Evolutionary conservation across 2,888 invertebrate species (phyloP), one percentile per base, ranked within the genome.

Genomic region (Nasonovia ribisnigri): DNA sequence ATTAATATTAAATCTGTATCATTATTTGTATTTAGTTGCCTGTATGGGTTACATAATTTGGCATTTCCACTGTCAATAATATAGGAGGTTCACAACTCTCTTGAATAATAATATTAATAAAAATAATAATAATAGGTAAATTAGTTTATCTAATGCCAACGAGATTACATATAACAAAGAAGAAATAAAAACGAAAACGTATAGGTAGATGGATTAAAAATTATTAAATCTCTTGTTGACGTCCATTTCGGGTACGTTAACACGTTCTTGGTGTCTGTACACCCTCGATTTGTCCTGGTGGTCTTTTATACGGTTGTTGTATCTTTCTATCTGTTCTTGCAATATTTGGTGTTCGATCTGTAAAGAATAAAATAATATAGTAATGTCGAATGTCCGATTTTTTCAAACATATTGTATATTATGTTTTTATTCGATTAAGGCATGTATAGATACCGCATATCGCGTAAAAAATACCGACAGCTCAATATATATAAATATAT

Each of bases 261-360:
- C 87, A 10, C 67, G 93, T 11, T 90, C 90, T 67, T 93, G 93
- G 51, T 93, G 57, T 86, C 93, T 86, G 24, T 90, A 93, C 11
- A 90, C 48, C 1, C 90, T 86, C 10, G 93, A 46, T 67, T 90
- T 90, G 86, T 90, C 93, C 48, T 90, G 93, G 24, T 93, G 42
- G 8, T 93, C 90, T 90, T 48, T 93, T 10, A 93, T 87, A 16
- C 90, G 90, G n/a, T 93, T 67, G 86, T 99, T 99, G 96, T 99
- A 99, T 94, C 98, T 97, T 95, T 99, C 98, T 95, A 99, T 97
- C 96, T 99, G 99, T 95, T 99, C 98, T 88, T 98, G 97, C 90
- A 99, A 96, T 93, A 98, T 97, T 3, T 97, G 97, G 95, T 99
- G 98, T 96, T 99, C 99, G 91, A 98, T 95, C 96, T 96, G 95